Evolutionary conservation across 2,113 vertebrate genomes (phyloP).

Genomic region (Phyllostomus hastatus): DNA sequence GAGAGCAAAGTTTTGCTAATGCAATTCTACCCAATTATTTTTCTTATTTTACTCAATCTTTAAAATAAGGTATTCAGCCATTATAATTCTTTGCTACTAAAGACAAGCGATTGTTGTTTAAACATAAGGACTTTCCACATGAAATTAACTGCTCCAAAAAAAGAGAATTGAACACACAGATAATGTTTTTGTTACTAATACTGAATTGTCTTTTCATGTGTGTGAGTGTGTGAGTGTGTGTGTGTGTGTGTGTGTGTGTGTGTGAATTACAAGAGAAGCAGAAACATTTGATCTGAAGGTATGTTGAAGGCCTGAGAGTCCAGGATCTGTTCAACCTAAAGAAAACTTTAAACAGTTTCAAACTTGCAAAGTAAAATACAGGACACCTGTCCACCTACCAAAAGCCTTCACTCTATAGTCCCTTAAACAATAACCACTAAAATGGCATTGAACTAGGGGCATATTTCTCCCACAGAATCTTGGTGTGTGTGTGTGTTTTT

Average conservation of each 20-base stretch:
- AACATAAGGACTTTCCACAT: neutral
- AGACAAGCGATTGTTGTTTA: neutral
- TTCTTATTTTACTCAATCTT: neutral
- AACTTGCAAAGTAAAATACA: neutral
- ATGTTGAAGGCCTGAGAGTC: neutral
- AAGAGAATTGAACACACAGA: neutral
- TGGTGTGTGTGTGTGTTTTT: neutral
- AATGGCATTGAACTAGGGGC: neutral
- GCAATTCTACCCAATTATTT: neutral
- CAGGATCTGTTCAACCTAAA: neutral
- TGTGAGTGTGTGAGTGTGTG: neutral
- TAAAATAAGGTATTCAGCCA: neutral
- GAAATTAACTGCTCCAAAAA: constrained; percentile 13
- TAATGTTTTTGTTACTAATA: neutral
- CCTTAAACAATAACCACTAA: neutral
- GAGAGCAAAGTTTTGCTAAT: neutral
- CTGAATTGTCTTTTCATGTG: neutral
- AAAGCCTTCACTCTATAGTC: neutral
- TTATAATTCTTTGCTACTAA: neutral
- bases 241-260: neutral
- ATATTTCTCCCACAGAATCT: neutral
- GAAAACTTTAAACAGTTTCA: neutral
- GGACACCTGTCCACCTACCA: neutral
- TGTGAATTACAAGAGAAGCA: neutral
- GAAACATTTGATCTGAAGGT: neutral